Evolutionary conservation across 2,888 invertebrate genomes (phyloP).

Genomic region (Plusia festucae): DNA sequence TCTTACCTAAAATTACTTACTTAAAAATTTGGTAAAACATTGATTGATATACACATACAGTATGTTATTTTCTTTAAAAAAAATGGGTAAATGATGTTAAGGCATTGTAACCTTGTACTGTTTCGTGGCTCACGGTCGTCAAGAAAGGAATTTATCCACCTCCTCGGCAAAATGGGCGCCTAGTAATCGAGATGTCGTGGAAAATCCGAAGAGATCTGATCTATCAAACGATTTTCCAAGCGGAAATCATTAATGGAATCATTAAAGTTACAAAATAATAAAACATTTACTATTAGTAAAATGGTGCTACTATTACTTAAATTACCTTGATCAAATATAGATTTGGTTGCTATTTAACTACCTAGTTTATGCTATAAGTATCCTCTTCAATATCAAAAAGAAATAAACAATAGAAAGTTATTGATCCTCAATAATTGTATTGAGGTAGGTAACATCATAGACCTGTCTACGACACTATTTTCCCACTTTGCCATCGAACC

Average conservation of each 20-base stretch:
- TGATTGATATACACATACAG: no score
- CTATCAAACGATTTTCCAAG: slow-evolving; percentile 64
- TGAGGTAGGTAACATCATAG: no score
- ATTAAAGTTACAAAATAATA: not conserved
- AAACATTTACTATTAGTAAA: not conserved
- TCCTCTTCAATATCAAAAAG: not conserved
- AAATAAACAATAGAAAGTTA: no score
- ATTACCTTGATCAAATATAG: not conserved
- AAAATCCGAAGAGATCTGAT: slow-evolving; percentile 74
- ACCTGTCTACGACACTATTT: not conserved
- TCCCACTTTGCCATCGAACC: slow-evolving; percentile 14
- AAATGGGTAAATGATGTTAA: no score
- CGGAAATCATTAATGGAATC: slow-evolving; percentile 18
- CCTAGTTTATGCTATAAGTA: not conserved
- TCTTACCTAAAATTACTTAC: no score
- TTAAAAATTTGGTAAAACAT: no score
- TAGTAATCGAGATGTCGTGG: slow-evolving; percentile 76
- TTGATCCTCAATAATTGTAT: no score
- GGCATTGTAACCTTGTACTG: no score
- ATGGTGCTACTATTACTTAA: not conserved
- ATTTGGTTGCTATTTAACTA: not conserved
- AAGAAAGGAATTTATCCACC: slow-evolving; percentile 41
- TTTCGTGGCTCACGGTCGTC: not conserved
- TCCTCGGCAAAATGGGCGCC: slow-evolving; percentile 58
- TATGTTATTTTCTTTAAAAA: no score